Evolutionary conservation across 2,888 invertebrate species (phyloP).

Genomic region (Philhelius pedissequus): DNA sequence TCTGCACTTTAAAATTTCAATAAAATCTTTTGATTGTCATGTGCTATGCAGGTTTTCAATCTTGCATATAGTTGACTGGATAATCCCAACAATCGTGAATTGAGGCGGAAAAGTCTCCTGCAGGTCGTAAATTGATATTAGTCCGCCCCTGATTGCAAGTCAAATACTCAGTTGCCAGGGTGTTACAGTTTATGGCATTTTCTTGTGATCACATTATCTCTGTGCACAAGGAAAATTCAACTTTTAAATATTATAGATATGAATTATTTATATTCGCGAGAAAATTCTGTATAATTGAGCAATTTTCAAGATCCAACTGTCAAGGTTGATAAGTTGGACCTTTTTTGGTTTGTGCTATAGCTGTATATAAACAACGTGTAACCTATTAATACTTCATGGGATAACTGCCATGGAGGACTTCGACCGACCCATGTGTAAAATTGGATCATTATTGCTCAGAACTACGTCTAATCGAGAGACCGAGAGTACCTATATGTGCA

Average conservation of each 20-base stretch:
- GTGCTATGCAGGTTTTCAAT: too few species aligned
- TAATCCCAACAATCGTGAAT: too few species aligned
- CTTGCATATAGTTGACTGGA: too few species aligned
- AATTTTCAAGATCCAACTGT: slow-evolving; percentile 26
- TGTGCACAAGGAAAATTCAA: not conserved
- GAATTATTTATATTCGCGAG: slow-evolving; percentile 9
- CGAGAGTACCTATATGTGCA: not conserved
- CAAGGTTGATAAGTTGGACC: not conserved
- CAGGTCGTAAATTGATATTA: too few species aligned
- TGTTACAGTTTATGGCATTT: not conserved
- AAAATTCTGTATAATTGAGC: slow-evolving; percentile 17
- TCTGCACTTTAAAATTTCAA: too few species aligned
- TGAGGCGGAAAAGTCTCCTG: too few species aligned
- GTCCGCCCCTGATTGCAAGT: not conserved
- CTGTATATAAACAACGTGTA: not conserved
- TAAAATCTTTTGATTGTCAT: too few species aligned
- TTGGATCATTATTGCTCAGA: slow-evolving; percentile 25
- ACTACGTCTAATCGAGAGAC: not conserved
- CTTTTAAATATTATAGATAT: slow-evolving; percentile 11
- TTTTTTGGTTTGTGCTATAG: not conserved
- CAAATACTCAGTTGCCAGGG: not conserved
- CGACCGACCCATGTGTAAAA: not conserved
- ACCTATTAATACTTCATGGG: slow-evolving; percentile 12
- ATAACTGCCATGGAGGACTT: not conserved
- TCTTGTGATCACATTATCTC: not conserved